Evolutionary conservation across 1,140 invertebrate species (phyloP), one percentile per base, ranked within the genome.

Genomic region (Zaprionus ghesquierei): DNA sequence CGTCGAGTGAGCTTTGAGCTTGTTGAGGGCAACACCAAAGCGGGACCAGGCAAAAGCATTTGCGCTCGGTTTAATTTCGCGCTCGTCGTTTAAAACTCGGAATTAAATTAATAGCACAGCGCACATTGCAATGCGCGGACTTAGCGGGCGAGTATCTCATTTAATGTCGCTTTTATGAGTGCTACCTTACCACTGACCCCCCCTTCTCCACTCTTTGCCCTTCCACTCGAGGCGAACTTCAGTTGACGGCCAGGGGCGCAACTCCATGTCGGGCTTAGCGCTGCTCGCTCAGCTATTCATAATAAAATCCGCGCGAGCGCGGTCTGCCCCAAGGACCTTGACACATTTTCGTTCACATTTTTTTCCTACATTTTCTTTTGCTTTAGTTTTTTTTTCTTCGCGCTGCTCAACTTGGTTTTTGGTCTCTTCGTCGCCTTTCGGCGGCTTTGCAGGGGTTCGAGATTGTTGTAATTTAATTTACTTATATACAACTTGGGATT

Each of bases 91-190:
- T 41, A 71, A 71, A 59, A 66, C 55, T 41, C 49, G 63, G 82
- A 78, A 86, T 87, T 87, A 82, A 86, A 86, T 86, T 79, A 86
- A 86, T 87, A 79, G 81, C 55, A 31, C 65, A 58, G 65, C 62
- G 46, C 64, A 29, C n/a, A 59, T 65, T 76, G 81, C 77, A 77
- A 75, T 78, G 71, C 81, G 66, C 81, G 56, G 79, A 66, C 61
- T 82, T 74, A 73, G 61, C 53, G 38, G 53, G 33, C 22, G 41
- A 60, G 59, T 58, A 70, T 51, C 72, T 73, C 81, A 78, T 85
- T 84, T 84, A 65, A 76, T 85, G 73, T 74, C 76, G 65, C 63
- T 69, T 85, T 79, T 82, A 77, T 49, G 72, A 70, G 66, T 76
- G 66, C 60, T 55, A 50, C 25, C 56, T 25, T 5, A 25, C 58